These are phyloP conservation scores for Spheniscus mendiculus DNA, from an alignment of 2,113 vertebrate genomes.

Conservation along the genomic window DNA sequence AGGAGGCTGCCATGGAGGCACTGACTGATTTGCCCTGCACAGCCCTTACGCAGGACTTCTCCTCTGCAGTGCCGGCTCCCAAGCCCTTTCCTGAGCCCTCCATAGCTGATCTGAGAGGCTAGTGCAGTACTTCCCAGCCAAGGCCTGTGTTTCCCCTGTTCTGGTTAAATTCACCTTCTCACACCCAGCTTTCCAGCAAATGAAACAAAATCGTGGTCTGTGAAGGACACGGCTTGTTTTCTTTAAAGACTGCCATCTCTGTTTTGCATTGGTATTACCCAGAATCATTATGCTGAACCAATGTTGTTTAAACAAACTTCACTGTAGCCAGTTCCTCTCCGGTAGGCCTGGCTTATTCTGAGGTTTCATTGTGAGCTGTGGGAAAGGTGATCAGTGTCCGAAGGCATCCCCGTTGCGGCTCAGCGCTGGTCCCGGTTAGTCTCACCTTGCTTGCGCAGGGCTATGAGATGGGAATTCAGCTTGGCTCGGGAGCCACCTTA, in stretches of 20 bases:
- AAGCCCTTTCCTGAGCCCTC: not conserved
- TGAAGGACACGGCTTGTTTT: not conserved
- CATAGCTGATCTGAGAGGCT: not conserved
- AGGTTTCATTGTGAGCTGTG: not conserved
- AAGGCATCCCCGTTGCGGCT: rapidly evolving
- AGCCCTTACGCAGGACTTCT: not conserved
- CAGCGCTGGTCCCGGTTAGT: not conserved
- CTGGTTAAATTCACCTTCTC: not conserved
- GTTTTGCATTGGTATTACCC: not conserved
- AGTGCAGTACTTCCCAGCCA: no score
- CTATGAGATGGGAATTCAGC: rapidly evolving
- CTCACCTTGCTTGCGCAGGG: not conserved
- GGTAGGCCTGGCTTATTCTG: not conserved
- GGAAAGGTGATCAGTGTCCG: rapidly evolving
- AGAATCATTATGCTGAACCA: not conserved
- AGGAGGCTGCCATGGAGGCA: not conserved
- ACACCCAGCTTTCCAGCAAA: not conserved
- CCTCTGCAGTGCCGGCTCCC: rapidly evolving
- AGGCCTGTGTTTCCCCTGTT: rapidly evolving
- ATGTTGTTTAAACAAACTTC: not conserved
- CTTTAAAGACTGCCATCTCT: not conserved
- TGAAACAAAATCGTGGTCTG: not conserved
- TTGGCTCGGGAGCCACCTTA: not conserved
- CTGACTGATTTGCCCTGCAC: rapidly evolving
- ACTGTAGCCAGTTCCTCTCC: rapidly evolving